Evolutionary conservation across 2,113 vertebrate genomes (phyloP), one percentile per base, ranked within the genome.

Genomic region (Electrona antarctica): DNA sequence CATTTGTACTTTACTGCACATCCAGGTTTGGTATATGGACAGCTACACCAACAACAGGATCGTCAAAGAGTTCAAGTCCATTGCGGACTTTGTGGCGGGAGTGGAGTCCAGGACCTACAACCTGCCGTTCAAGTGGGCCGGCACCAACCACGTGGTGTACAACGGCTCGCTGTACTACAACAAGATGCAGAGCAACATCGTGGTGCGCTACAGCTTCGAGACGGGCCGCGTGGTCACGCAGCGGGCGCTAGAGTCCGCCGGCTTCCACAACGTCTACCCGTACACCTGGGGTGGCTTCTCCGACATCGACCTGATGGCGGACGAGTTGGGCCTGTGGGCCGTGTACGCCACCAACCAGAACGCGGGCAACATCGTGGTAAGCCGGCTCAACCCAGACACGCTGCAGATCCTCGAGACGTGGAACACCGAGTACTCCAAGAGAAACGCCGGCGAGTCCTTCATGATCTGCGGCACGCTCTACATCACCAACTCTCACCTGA

Each of bases 251-350:
- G 97, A 98, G 89, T 97, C 95, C 0, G 98, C 98, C 0, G 98
- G 98, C 11, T 99, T 99, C 85, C 96, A 99, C 71, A 99, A 99
- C 0, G 96, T 98, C 55, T 99, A 99, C 82, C 98, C 98, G 0
- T 99, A 99, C 78, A 98, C 98, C 0, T 99, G 98, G 98, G 98
- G 98, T 0, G 98, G 98, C 72, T 98, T 98, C 88, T 99, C 98
- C 0, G 98, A 99, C 77, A 99, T 99, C 0, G 98, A 99, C 90
- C 90, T 99, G 60, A 99, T 99, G 98, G 97, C 97, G 10, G 98
- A 99, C 11, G 98, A 99, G 80, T 94, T 98, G 9, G 98, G 98
- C 54, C 89, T 99, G 1, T 99, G 98, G 98, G 97, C 96, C 1
- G 94, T 98, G 41, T 99, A 99, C 0, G 98, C 97, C 8, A 99